A percentile compares a stretch with the other conserved stretches of the same genome.
phyloP scores from a whole-genome alignment of 2,888 invertebrate species.

The Caradrina clavipalpis region DNA sequence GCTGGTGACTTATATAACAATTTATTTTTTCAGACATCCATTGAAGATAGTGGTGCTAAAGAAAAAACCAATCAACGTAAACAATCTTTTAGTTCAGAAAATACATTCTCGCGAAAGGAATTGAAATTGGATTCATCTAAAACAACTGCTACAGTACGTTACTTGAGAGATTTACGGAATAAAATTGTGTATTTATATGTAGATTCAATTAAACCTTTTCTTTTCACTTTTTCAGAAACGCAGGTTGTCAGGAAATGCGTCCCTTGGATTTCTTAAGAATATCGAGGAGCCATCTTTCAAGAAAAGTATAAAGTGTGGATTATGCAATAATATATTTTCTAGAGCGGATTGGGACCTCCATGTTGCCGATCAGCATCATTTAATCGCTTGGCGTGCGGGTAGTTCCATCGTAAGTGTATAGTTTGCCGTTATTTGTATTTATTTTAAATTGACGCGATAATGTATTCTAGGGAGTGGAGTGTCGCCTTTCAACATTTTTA shows the following conservation, averaged over 20 bases:
- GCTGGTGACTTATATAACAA: neutral
- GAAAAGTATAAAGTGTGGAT: constrained; percentile 72
- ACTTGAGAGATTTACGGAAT: neutral
- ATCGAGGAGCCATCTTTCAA: constrained; percentile 43
- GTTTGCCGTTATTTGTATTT: neutral
- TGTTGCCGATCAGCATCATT: constrained; percentile 68
- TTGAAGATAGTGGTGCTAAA: neutral
- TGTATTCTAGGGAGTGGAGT: no score
- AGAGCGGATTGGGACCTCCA: constrained; percentile 73
- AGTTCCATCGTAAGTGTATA: constrained; percentile 70
- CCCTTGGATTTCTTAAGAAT: neutral
- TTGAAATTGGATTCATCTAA: constrained; percentile 1
- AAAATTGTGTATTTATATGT: neutral
- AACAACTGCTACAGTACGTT: constrained; percentile 27
- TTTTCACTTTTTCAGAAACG: constrained; percentile 55
- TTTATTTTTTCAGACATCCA: constrained; percentile 30
- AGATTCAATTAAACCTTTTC: neutral
- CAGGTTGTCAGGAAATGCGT: constrained; percentile 7
- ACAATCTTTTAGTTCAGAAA: constrained; percentile 17
- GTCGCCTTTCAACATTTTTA: no score
- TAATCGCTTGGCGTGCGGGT: constrained; percentile 72
- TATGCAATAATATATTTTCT: constrained; percentile 67
- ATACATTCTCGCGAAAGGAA: constrained; percentile 4
- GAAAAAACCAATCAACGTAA: constrained; percentile 1
- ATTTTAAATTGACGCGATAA: no score